These are phyloP conservation scores for Glossophaga mutica DNA, from an alignment of 2,797 vertebrate genomes.

Conservation along the genomic window DNA sequence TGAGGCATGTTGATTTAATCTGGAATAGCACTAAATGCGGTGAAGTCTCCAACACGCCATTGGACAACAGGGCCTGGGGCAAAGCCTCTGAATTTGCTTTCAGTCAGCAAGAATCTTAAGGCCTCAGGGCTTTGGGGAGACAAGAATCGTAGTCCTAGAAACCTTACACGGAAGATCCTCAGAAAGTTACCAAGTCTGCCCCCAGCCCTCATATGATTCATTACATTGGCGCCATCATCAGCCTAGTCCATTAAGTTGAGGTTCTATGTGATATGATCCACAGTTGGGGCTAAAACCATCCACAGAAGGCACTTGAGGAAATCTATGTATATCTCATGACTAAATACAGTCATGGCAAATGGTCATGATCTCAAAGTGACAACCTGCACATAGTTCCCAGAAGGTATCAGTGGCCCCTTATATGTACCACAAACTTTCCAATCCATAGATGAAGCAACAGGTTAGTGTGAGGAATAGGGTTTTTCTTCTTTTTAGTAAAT, in stretches of 20 bases:
- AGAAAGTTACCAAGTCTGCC: not conserved
- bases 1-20: conserved; percentile 23
- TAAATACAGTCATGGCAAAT: not conserved
- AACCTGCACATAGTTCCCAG: conserved; percentile 22
- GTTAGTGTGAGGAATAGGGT: not conserved
- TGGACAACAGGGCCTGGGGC: not conserved
- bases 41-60: not conserved
- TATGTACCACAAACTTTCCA: not conserved
- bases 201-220: not conserved
- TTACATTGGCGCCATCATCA: not conserved
- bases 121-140: not conserved
- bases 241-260: not conserved
- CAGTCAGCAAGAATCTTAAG: not conserved
- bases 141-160: not conserved
- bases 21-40: not conserved
- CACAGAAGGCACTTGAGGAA: not conserved
- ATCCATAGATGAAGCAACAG: not conserved
- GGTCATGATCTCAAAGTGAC: not conserved
- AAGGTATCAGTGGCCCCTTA: not conserved
- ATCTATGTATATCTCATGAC: not conserved
- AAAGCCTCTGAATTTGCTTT: not conserved
- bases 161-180: not conserved
- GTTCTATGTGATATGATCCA: not conserved
- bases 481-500: not conserved
- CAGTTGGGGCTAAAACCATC: not conserved